Evolutionary conservation across 92 coral and sea anemone genomes (phyloP), one percentile per base, ranked within the genome.

Genomic region (Porites rus): DNA sequence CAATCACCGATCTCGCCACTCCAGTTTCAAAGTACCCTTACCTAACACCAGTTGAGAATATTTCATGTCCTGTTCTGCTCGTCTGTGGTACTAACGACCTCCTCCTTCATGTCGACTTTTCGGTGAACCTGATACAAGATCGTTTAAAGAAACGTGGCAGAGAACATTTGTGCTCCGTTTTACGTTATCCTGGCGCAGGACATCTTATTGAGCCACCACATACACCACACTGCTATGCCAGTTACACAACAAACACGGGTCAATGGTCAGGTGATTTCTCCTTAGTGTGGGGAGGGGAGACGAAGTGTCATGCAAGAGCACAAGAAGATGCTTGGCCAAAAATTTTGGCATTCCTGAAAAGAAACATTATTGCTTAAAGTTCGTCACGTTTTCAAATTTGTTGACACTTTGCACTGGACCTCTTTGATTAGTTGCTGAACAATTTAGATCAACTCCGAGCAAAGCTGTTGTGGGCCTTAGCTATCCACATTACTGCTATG

Each of bases 181-280:
- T 93, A 51, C 74, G 86, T 63, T 90, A 93, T 82, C 88, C 88
- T 19, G 78, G 85, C 65, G 92, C 96, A 19, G 96, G 96, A 28
- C 96, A 93, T 54, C 69, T 93, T 2, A 90, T 93, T 56, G 94
- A 87, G 82, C 96, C 96, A 10, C 96, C 96, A 6, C 87, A 83
- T 69, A 54, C 72, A 21, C 93, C 93, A 16, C 91, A 16, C n/a
- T 81, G 84, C 7, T 38, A 19, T 19, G 78, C 65, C 52, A 58
- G 84, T 8, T 92, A 54, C 65, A 14, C 18, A 19, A 72, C 62
- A 21, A 19, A 31, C 50, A 6, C n/a, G 10, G 59, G 12, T 6
- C 0, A 74, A 50, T 69, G 9, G 43, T 1, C 7, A 14, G 25
- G 24, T 7, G 21, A 67, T 0, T 11, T 38, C 14, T 22, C 9